Evolutionary conservation across 2,888 invertebrate species (phyloP).

Genomic region (Tenthredo distinguenda): DNA sequence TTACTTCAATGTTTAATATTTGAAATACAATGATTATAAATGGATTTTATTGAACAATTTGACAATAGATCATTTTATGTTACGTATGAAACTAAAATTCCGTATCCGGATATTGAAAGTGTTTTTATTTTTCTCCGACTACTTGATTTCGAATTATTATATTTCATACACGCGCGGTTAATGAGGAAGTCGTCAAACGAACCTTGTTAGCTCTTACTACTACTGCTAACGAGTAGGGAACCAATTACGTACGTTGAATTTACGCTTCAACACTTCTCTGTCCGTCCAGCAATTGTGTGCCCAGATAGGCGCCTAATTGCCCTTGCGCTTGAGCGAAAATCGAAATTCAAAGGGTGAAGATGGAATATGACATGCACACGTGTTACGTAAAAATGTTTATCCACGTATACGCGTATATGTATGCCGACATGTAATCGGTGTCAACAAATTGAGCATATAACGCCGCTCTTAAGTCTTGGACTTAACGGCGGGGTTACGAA

Average conservation of each 20-base stretch:
- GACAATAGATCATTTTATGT: background rate
- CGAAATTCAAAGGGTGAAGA: background rate
- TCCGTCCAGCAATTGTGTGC: background rate
- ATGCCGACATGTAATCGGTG: background rate
- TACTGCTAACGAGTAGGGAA: background rate
- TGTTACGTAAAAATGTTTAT: background rate
- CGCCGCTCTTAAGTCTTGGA: background rate
- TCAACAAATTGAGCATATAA: slow-evolving; percentile 7
- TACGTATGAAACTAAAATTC: background rate
- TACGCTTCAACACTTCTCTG: background rate
- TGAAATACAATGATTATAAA: background rate
- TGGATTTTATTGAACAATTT: background rate
- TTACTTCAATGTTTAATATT: background rate
- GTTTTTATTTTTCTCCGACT: background rate
- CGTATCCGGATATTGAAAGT: background rate
- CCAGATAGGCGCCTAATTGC: background rate
- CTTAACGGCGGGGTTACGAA: background rate
- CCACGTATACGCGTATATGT: background rate
- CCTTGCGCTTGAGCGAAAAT: background rate
- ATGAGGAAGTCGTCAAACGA: background rate
- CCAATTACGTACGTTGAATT: background rate
- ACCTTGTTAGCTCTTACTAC: background rate
- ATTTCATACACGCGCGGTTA: background rate
- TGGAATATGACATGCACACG: background rate
- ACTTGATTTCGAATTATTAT: background rate